phyloP scores from a whole-genome alignment of 2,113 vertebrate genomes.

The Perccottus glenii region DNA sequence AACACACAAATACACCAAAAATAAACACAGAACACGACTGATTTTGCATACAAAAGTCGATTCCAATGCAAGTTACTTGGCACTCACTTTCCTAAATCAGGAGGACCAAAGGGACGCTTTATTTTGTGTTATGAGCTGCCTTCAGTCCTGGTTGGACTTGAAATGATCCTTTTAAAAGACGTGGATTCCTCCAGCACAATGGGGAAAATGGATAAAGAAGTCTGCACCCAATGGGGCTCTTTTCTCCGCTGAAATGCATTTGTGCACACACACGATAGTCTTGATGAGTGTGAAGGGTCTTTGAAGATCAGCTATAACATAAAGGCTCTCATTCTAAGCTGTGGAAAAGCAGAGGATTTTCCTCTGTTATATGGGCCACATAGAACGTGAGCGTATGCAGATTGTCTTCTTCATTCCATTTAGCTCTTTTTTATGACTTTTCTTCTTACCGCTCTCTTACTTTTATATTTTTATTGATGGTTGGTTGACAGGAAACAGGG shows the following conservation, averaged over 20 bases:
- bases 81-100: background rate
- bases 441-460: conserved; percentile 1
- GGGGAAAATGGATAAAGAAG: conserved; percentile 15
- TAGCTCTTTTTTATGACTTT: conserved; percentile 9
- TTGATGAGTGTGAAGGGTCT: conserved; percentile 30
- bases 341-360: conserved; percentile 26
- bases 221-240: background rate
- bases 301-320: conserved; percentile 50
- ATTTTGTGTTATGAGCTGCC: conserved; percentile 18
- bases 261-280: conserved; percentile 4
- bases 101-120: conserved; percentile 17
- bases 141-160: conserved; percentile 19
- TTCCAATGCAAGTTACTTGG: too few relatives aligned
- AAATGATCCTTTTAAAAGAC: conserved; percentile 33
- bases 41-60: background rate
- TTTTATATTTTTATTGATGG: too few relatives aligned
- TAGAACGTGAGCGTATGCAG: conserved; percentile 30
- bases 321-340: conserved; percentile 24
- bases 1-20: conserved; percentile 14
- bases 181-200: conserved; percentile 24
- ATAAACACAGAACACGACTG: conserved; percentile 8
- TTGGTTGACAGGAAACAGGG: too few relatives aligned
- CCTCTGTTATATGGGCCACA: conserved; percentile 19
- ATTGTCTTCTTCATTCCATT: conserved; percentile 18
- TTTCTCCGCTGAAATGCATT: conserved; percentile 15